Percentiles rank a stretch among this genome's conserved stretches.
Evolutionary conservation across 2,797 vertebrate species (phyloP).

Genomic region (Periparus ater): DNA sequence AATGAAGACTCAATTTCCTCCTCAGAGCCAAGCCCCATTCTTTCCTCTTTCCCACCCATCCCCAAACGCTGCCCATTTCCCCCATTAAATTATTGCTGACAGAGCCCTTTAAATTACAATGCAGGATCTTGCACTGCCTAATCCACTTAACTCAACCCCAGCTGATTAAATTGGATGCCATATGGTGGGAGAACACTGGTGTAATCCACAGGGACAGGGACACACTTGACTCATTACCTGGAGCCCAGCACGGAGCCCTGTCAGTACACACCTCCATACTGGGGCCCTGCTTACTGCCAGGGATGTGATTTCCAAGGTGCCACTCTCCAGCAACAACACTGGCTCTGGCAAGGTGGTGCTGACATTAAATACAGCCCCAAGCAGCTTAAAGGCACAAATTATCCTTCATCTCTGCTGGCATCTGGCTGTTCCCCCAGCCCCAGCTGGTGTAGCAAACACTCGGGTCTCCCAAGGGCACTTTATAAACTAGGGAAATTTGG

Average conservation of each 20-base stretch:
- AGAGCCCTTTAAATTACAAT: constrained; percentile 65
- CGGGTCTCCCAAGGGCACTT: background rate
- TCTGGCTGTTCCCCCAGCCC: background rate
- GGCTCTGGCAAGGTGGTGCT: background rate
- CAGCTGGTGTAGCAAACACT: background rate
- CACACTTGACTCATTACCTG: constrained; percentile 41
- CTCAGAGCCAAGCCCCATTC: background rate
- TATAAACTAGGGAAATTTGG: background rate
- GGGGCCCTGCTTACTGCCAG: background rate
- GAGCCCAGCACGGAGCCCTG: background rate
- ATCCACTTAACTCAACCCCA: constrained; percentile 72
- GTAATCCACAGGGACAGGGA: constrained; percentile 8
- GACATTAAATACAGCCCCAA: background rate
- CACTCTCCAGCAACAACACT: background rate
- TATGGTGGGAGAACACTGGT: constrained; percentile 60
- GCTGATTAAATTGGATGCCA: constrained; percentile 73
- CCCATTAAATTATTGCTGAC: constrained; percentile 59
- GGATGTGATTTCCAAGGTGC: background rate
- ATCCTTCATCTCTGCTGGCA: constrained; percentile 1
- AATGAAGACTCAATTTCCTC: background rate
- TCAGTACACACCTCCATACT: background rate
- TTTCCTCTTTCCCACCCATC: constrained; percentile 1
- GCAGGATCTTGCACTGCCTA: constrained; percentile 48
- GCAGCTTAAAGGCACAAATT: constrained; percentile 27
- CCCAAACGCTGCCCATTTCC: constrained; percentile 20